Evolutionary conservation across 2,113 vertebrate species (phyloP), one percentile per base, ranked within the genome.

Genomic region (Corythornis madagascariensis): DNA sequence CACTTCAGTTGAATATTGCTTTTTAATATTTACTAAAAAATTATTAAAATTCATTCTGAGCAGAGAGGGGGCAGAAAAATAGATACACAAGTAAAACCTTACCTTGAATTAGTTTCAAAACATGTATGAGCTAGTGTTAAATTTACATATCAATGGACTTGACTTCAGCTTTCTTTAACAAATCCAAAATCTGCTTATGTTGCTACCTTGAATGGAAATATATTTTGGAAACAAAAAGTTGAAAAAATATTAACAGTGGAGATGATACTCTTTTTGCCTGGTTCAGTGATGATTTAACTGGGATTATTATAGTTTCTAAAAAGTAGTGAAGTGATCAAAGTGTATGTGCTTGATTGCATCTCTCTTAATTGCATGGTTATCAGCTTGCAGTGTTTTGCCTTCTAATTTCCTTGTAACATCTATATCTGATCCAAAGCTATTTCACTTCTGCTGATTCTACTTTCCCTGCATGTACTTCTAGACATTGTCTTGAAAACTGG

Each of bases 281-380:
- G 11, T 92, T 90, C 6, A 7, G 11, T 86, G 48, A 11, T 63
- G 31, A 70, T 84, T 86, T 89, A 89, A 61, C 42, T 77, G 14
- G 52, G 26, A 42, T 80, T 74, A 69, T 76, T 76, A 38, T 8
- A 56, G 9, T 67, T 86, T 56, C 21, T 84, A 53, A 92, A 76
- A 83, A 43, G 53, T 40, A 71, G 29, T 64, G 65, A 83, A 85
- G 65, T 65, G 48, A 48, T 92, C 83, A 83, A 88, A 95, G 74
- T 92, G 75, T 95, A 86, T 83, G 57, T 78, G 48, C 84, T 94
- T 95, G 85, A 90, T 93, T 95, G 77, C 85, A 93, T 94, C 92
- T 96, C 85, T 93, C 83, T 94, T 93, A 93, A 76, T 79, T 88
- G 88, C 88, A 72, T 87, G 90, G 67, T 75, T 89, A 66, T 90